phyloP scores from a whole-genome alignment of 1,140 invertebrate species.

The Ditylenchus dipsaci region DNA sequence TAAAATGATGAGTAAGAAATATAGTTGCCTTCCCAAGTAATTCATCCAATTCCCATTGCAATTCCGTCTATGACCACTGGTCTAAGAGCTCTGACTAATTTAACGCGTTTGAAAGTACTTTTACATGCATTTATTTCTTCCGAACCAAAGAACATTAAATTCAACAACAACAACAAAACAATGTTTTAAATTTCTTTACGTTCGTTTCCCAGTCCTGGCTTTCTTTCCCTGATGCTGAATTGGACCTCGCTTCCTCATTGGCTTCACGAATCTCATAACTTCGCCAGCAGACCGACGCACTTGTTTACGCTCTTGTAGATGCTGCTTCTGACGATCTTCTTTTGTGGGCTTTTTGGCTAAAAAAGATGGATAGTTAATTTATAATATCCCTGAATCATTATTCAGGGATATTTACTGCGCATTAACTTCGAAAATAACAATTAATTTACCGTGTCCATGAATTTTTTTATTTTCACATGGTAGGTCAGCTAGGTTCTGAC shows the following conservation, averaged over 20 bases:
- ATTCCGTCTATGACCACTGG: too few relatives aligned
- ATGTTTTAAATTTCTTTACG: constrained; percentile 15
- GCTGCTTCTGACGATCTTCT: constrained; percentile 11
- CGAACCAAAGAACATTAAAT: too few relatives aligned
- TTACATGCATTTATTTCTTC: too few relatives aligned
- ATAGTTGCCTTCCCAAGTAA: too few relatives aligned
- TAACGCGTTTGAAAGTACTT: too few relatives aligned
- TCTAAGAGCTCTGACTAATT: too few relatives aligned
- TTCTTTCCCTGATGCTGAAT: not conserved
- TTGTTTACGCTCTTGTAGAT: constrained; percentile 16
- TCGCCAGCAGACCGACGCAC: constrained; percentile 13
- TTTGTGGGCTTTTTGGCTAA: constrained; percentile 26
- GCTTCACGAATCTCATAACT: constrained; percentile 21
- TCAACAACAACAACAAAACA: not conserved
- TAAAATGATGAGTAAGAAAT: too few relatives aligned
- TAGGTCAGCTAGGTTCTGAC: too few relatives aligned
- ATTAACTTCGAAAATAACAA: too few relatives aligned
- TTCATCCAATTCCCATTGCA: too few relatives aligned
- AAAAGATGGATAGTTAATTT: not conserved
- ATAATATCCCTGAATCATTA: not conserved
- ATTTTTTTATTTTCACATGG: not conserved
- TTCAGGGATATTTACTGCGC: not conserved
- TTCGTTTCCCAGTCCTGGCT: not conserved
- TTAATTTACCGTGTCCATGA: not conserved
- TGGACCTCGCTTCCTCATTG: not conserved